phyloP scores from a whole-genome alignment of 2,888 invertebrate genomes.

The Parelbella ahira region DNA sequence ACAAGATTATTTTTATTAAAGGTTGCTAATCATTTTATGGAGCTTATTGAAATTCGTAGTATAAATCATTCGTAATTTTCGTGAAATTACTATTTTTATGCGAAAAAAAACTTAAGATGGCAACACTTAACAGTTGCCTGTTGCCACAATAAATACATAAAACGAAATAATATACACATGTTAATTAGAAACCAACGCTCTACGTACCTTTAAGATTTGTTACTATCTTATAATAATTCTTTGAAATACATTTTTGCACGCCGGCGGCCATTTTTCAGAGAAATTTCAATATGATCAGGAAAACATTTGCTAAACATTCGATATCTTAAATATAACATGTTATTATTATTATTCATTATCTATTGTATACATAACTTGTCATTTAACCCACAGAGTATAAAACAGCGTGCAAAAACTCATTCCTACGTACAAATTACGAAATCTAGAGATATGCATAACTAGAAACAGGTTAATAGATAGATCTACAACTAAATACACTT shows the following conservation, averaged over 20 bases:
- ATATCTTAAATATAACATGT: slow-evolving; percentile 9
- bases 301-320: slow-evolving; percentile 5
- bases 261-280: slow-evolving; percentile 14
- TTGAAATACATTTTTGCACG: slow-evolving; percentile 45
- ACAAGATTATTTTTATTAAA: neutral
- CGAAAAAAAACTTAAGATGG: too few species aligned
- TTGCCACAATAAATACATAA: slow-evolving; percentile 30
- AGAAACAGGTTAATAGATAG: slow-evolving; percentile 70
- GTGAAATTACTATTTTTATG: too few species aligned
- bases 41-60: too few species aligned
- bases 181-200: slow-evolving; percentile 49
- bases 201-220: slow-evolving; percentile 53
- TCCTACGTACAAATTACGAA: slow-evolving; percentile 51
- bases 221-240: slow-evolving; percentile 40
- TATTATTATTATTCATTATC: slow-evolving; percentile 7
- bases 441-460: slow-evolving; percentile 78
- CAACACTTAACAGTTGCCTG: too few species aligned
- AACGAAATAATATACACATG: slow-evolving; percentile 52
- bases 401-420: slow-evolving; percentile 30
- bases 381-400: slow-evolving; percentile 16
- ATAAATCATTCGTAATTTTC: too few species aligned
- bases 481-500: slow-evolving; percentile 79
- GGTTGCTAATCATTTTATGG: too few species aligned
- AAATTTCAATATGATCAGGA: neutral
- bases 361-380: slow-evolving; percentile 10